Evolutionary conservation across 2,797 vertebrate genomes (phyloP).

Genomic region (Avahi laniger): DNA sequence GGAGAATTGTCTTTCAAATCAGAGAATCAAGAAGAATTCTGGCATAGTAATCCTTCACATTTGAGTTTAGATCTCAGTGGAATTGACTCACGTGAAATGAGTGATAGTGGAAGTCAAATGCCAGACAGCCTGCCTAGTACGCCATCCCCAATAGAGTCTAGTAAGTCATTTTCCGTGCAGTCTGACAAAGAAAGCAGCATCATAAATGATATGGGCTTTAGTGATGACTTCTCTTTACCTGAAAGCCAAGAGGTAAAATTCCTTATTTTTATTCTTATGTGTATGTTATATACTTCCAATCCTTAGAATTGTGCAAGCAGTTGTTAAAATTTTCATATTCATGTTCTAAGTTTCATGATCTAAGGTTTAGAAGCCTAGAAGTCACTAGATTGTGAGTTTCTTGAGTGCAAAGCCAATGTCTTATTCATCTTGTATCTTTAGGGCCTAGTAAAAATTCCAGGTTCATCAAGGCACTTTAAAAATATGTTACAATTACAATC

Average conservation of each 20-base stretch:
- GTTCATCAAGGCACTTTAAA: slow-evolving; percentile 17
- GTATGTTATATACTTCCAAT: not conserved
- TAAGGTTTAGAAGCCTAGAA: not conserved
- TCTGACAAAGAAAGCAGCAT: slow-evolving; percentile 84
- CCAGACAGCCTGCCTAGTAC: slow-evolving; percentile 94
- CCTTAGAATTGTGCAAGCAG: not conserved
- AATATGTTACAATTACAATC: not conserved
- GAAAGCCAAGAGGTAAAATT: slow-evolving; percentile 91
- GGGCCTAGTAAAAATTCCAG: slow-evolving; percentile 1
- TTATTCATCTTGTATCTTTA: not conserved
- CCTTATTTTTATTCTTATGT: slow-evolving; percentile 17
- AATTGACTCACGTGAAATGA: slow-evolving; percentile 88
- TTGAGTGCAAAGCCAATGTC: slow-evolving; percentile 26
- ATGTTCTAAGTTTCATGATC: slow-evolving; percentile 20
- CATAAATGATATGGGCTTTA: slow-evolving; percentile 83
- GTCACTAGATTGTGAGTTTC: not conserved
- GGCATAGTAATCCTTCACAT: slow-evolving; percentile 89
- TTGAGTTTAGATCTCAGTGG: slow-evolving; percentile 93
- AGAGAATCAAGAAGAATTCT: slow-evolving; percentile 85
- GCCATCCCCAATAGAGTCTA: slow-evolving; percentile 92
- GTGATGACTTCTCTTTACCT: slow-evolving; percentile 90
- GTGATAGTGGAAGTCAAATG: slow-evolving; percentile 90
- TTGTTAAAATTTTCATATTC: slow-evolving; percentile 21
- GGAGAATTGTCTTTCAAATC: slow-evolving; percentile 86
- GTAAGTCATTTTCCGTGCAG: slow-evolving; percentile 89